Evolutionary conservation across 2,888 invertebrate species (phyloP), one percentile per base, ranked within the genome.

Genomic region (Blastobasis adustella): DNA sequence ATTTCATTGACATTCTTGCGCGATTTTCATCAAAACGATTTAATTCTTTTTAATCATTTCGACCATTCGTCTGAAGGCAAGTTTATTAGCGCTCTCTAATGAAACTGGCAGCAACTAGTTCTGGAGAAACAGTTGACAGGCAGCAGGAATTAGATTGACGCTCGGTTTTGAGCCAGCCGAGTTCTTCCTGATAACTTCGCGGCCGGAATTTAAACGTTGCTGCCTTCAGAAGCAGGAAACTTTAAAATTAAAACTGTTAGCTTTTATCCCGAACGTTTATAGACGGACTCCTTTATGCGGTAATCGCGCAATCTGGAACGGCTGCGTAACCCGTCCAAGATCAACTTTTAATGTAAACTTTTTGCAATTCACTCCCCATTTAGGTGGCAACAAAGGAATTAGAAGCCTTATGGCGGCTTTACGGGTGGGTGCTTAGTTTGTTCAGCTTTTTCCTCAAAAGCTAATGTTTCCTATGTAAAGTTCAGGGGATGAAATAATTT

Each of bases 141-240:
- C 61, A 63, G 62, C 63, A 64, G 59, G 62, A 57, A 59, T 54
- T 54, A 58, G 7, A 54, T 56, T 53, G 63, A 61, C 58, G 60
- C 60, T 62, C 62, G 47, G 10, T 62, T 76, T 67, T 73, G 80
- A 76, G 64, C 60, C 69, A 63, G 67, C 67, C 69, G 71, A 80
- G 75, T 76, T 71, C 71, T 70, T 69, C 71, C 73, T 76, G 76
- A 80, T 82, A 77, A 81, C 80, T 79, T 74, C 74, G 68, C 63
- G 59, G 56, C 68, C 82, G 82, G 83, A 84, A 83, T 82, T 84
- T 84, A 83, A 83, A 83, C 80, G 75, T 71, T 76, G 77, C 76
- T 71, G 69, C 69, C 75, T 64, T 62, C 67, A 61, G 66, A 71
- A 76, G 71, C 73, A 73, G 74, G 65, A 78, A 83, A 79, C 72